Evolutionary conservation across 2,888 invertebrate genomes (phyloP), one percentile per base, ranked within the genome.

Genomic region (Eustalomyia histrio): DNA sequence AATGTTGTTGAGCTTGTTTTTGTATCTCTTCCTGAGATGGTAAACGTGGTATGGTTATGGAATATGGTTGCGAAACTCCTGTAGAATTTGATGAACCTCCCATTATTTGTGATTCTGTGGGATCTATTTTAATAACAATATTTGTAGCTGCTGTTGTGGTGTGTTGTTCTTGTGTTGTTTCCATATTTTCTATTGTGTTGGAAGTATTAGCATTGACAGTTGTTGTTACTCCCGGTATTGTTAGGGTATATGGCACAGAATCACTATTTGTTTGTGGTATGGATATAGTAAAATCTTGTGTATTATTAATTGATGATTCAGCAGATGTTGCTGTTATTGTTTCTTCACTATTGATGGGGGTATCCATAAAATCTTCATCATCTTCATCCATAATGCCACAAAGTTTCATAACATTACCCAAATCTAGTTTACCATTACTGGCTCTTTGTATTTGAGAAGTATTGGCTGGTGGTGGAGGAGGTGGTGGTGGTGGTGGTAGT

Each of bases 331-430:
- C 9, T 10, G 76, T 33, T 16, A 73, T 35, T n/a, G n/a, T n/a
- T 35, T 83, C 74, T 9, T 74, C 79, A 47, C 12, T 39, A 10
- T 35, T 82, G 64, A n/a, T n/a, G n/a, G n/a, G n/a, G n/a, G 79
- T 39, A 75, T 89, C 89, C 86, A 90, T 88, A 74, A 87, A 90
- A 84, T 94, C 89, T 57, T 90, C 90, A 83, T 95, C 94, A 82
- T 95, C 95, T 82, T 94, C 94, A 67, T 94, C 94, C 81, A 94
- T 94, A 74, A 91, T 91, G 90, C 95, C 94, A 63, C 94, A 94
- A 79, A 94, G 91, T 89, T 94, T 94, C 93, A 95, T 95, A 50
- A 95, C 93, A 89, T 94, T 94, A 68, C 94, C 94, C 84, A 95
- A 91, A 89, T 94, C 94, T 69, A 94, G 88, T 86, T 93, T 93